These are phyloP conservation scores for Coelopa pilipes DNA, from an alignment of 2,888 invertebrate genomes.

Conservation along the genomic window DNA sequence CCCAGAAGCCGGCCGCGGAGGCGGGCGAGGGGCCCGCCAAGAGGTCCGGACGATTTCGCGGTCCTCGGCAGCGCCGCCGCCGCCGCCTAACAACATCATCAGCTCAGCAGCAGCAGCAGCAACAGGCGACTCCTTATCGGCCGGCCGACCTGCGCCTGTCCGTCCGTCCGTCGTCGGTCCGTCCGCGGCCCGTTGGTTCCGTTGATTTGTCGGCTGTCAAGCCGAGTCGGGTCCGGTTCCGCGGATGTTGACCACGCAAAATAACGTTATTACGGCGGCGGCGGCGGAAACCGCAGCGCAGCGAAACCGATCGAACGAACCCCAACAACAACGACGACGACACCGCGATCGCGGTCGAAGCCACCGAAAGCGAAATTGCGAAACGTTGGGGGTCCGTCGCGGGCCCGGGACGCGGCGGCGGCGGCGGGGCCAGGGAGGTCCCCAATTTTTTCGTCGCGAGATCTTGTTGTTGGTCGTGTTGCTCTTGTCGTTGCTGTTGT, in stretches of 20 bases:
- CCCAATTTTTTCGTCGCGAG: not conserved
- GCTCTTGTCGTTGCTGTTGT: not conserved
- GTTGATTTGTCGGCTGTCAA: not conserved
- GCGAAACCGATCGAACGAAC: not conserved
- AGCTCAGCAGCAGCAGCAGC: not conserved
- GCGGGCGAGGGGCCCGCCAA: too few relatives aligned
- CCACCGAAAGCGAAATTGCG: constrained; percentile 10
- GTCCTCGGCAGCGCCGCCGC: not conserved
- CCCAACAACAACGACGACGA: not conserved
- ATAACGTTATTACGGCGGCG: constrained; percentile 12
- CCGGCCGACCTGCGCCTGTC: not conserved
- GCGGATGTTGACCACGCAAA: constrained; percentile 21
- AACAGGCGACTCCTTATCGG: not conserved
- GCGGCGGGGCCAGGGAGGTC: not conserved
- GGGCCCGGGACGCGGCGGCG: not conserved
- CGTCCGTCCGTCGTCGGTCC: not conserved
- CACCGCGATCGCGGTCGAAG: not conserved
- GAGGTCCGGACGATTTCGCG: not conserved
- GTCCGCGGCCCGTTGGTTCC: not conserved
- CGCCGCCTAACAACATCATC: too few relatives aligned
- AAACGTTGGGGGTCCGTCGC: constrained; percentile 14
- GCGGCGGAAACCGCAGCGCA: too few relatives aligned
- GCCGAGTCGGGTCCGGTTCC: not conserved
- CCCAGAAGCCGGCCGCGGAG: constrained; percentile 63
- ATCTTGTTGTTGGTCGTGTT: not conserved